Base-by-base conservation (phyloP, 2,797 vertebrate genomes). In the Pseudochromis fuscus region DNA sequence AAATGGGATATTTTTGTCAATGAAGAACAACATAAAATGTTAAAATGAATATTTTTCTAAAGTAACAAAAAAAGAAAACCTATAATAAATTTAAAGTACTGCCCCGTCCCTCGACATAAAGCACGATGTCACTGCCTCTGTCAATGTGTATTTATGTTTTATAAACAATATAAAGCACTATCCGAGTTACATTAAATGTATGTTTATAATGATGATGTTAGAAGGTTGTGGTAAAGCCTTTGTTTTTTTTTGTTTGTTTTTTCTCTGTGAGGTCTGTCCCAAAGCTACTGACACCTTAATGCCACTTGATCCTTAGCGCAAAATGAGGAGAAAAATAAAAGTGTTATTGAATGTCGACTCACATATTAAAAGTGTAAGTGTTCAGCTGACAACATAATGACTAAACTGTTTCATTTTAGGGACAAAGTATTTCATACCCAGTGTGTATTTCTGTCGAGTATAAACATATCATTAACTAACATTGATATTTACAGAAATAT, bases 1-100 rank as follows among this genome's bases (percentile, higher is more conserved):
- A 93, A 90, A 93, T 89, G 85, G 89, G 88, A 91, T 94, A 93
- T 94, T 94, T 94, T 94, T 94, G 90, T 94, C 91, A 93, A 92
- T 92, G 92, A 94, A 94, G 88, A 94, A 87, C 78, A 87, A 87
- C 79, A 79, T 81, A 83, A 88, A 89, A 91, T 83, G 77, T 91
- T 87, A 82, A 93, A 91, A 92, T 87, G 33, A 86, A 92, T 94
- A 93, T 94, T 95, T 95, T 95, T 95, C 83, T 95, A 94, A 91
- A 91, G 77, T 84, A 92, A 85, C 72, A 86, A 88, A 87, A 72
- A 79, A 67, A 75, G 56, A 75, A 33, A 83, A 61, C 12, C 16
- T 58, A 51, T 30, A 51, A 82, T 85, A 83, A 82, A 89, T 77
- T 83, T 86, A 82, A 83, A 88, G 77, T 84, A 88, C 65, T 79